Evolutionary conservation across 1,140 invertebrate genomes (phyloP).

Genomic region (Agraylea sexmaculata): DNA sequence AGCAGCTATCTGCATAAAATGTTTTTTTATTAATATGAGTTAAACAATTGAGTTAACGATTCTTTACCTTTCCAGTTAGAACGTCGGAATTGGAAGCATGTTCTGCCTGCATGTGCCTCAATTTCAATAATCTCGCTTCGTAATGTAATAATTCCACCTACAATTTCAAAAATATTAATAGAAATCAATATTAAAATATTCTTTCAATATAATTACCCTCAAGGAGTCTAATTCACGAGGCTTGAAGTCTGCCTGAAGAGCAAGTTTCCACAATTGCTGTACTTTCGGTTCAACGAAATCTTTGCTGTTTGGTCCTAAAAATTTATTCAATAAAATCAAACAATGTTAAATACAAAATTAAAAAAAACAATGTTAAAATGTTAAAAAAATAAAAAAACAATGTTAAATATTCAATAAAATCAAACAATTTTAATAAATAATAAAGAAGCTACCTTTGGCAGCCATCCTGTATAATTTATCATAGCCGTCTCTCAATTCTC

Average conservation of each 20-base stretch:
- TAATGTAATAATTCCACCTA: slow-evolving; percentile 76
- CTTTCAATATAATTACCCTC: slow-evolving; percentile 42
- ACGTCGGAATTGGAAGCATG: slow-evolving; percentile 52
- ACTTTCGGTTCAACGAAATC: slow-evolving; percentile 87
- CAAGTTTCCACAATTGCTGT: slow-evolving; percentile 74
- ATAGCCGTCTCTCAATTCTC: slow-evolving; percentile 66
- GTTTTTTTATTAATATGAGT: slow-evolving; percentile 1
- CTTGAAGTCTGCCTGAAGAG: slow-evolving; percentile 66
- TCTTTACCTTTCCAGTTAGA: slow-evolving; percentile 38
- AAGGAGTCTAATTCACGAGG: slow-evolving; percentile 71
- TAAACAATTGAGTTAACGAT: slow-evolving; percentile 3
- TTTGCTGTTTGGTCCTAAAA: slow-evolving; percentile 51
- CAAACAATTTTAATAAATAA: neutral
- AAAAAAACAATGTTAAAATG: neutral
- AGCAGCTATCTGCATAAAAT: slow-evolving; percentile 38
- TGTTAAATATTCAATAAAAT: slow-evolving; percentile 1
- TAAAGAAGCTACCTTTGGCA: slow-evolving; percentile 41
- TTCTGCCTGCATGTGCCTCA: slow-evolving; percentile 69
- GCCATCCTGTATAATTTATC: slow-evolving; percentile 64
- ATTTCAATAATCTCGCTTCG: slow-evolving; percentile 72
- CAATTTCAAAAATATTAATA: slow-evolving; percentile 4
- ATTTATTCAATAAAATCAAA: slow-evolving; percentile 7
- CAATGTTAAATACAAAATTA: slow-evolving; percentile 1
- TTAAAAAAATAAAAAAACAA: neutral
- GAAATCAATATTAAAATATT: slow-evolving; percentile 3